Base-by-base conservation (phyloP, 2,113 vertebrate genomes). In the Channa argus region DNA sequence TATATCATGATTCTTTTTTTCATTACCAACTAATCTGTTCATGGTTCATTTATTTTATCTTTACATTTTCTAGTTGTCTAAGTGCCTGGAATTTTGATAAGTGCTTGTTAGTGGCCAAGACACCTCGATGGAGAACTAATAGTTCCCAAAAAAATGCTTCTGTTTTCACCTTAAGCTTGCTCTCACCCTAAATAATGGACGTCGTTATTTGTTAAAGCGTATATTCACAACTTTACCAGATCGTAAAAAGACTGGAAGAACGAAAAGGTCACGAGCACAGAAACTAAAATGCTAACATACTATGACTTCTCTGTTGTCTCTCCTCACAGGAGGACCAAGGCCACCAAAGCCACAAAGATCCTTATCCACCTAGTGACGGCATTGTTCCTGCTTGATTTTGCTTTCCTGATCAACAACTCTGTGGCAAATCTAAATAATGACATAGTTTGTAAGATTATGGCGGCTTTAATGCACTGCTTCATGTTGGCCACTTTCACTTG, bases 401-500 rank as follows among this genome's bases (percentile, higher is more conserved):
- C 82, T 67, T 97, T 96, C 88, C 78, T 97, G 66, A 14, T 94
- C 79, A 96, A 90, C 33, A 59, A 78, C 8, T 44, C 51, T 2
- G 72, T 94, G 0, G 59, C 89, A 0, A 1, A 9, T 0, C 1
- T 69, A n/a, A 60, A 5, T 0, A 72, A 53, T 1, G 0, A 0
- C 0, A 12, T 60, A 0, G 13, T 79, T 8, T 97, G 96, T 68
- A 67, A 56, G 81, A 39, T 80, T 11, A 87, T 91, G 45, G 96
- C 91, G 0, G 94, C 89, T 0, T 0, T 90, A 79, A 94, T 95
- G 74, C 96, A 97, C 66, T 97, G 95, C 85, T 94, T 82, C 74
- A 76, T 97, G 90, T 85, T 97, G 80, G 88, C 92, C 59, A 94
- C 90, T 34, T 97, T 97, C 83, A 96, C 93, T 49, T 97, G 96